phyloP scores from a whole-genome alignment of 2,888 invertebrate genomes.

The Cryptophagus acutangulus region DNA sequence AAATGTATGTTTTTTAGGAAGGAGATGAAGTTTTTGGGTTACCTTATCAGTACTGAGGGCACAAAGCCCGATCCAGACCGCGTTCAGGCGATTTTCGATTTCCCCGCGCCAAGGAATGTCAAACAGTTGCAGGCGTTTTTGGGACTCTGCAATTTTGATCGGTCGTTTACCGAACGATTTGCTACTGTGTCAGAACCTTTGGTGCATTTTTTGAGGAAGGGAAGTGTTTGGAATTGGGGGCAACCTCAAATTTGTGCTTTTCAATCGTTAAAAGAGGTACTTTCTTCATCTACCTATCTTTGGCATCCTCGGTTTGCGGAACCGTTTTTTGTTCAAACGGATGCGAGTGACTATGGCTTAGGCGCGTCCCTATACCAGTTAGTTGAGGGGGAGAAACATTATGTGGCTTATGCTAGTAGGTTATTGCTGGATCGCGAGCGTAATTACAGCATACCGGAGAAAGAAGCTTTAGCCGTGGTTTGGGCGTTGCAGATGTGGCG shows the following conservation, averaged over 20 bases:
- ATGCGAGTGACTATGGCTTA: too few species aligned
- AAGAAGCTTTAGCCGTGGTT: slow-evolving; percentile 27
- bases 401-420: slow-evolving; percentile 10
- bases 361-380: slow-evolving; percentile 10
- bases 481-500: slow-evolving; percentile 27
- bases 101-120: slow-evolving; percentile 14
- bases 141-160: slow-evolving; percentile 19
- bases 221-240: slow-evolving; percentile 8
- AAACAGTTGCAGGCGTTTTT: slow-evolving; percentile 21
- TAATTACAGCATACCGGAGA: too few species aligned
- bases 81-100: slow-evolving; percentile 19
- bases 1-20: slow-evolving; percentile 26
- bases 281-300: too few species aligned
- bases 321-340: too few species aligned
- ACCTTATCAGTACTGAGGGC: slow-evolving; percentile 21
- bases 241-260: slow-evolving; percentile 7
- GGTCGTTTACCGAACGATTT: slow-evolving; percentile 13
- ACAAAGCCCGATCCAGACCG: slow-evolving; percentile 23
- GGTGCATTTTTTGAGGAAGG: slow-evolving; percentile 7
- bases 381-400: slow-evolving; percentile 3
- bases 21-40: slow-evolving; percentile 22
- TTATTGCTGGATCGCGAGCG: slow-evolving; percentile 10
- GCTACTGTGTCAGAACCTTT: slow-evolving; percentile 6
- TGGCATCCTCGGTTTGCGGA: too few species aligned
- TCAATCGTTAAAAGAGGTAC: background rate